Percentiles rank a stretch among this genome's conserved stretches.
phyloP scores from a whole-genome alignment of 2,888 invertebrate genomes.

The Zaprionus lineosus region DNA sequence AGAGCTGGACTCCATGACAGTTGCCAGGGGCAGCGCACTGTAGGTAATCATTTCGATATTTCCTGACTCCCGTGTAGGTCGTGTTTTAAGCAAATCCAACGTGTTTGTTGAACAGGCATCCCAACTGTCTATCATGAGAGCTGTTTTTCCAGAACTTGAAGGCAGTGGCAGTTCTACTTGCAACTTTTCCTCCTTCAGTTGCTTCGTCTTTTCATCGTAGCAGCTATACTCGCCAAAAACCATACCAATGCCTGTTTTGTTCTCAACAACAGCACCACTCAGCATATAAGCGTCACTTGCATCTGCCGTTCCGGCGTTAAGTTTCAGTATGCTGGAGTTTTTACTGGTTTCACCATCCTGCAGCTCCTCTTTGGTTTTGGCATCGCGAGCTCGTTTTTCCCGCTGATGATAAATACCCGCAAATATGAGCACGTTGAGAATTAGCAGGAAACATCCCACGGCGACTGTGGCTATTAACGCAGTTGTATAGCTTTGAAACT shows the following conservation, averaged over 20 bases:
- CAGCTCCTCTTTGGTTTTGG: conserved; percentile 90
- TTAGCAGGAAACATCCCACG: conserved; percentile 91
- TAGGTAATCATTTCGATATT: conserved; percentile 73
- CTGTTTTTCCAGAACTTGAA: conserved; percentile 41
- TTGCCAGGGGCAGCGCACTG: conserved; percentile 56
- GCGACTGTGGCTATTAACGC: conserved; percentile 94
- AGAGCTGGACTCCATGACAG: conserved; percentile 51
- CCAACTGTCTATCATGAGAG: conserved; percentile 70
- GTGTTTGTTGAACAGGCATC: conserved; percentile 75
- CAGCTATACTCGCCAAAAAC: conserved; percentile 87
- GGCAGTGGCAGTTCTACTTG: conserved; percentile 85
- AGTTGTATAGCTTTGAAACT: conserved; percentile 94
- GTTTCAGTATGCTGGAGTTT: conserved; percentile 78
- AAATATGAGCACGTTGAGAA: conserved; percentile 92
- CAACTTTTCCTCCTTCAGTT: conserved; percentile 84
- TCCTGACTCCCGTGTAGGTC: conserved; percentile 33
- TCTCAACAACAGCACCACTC: conserved; percentile 61
- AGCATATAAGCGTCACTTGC: conserved; percentile 60
- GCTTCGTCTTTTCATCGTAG: conserved; percentile 85
- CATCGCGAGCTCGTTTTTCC: conserved; percentile 86
- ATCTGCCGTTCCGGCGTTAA: conserved; percentile 69
- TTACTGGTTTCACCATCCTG: conserved; percentile 84
- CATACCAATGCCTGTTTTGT: conserved; percentile 63
- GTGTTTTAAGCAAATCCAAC: conserved; percentile 79
- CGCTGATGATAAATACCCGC: conserved; percentile 94